Evolutionary conservation across 1,140 invertebrate genomes (phyloP).

Genomic region (Philopotamus ludificatus): DNA sequence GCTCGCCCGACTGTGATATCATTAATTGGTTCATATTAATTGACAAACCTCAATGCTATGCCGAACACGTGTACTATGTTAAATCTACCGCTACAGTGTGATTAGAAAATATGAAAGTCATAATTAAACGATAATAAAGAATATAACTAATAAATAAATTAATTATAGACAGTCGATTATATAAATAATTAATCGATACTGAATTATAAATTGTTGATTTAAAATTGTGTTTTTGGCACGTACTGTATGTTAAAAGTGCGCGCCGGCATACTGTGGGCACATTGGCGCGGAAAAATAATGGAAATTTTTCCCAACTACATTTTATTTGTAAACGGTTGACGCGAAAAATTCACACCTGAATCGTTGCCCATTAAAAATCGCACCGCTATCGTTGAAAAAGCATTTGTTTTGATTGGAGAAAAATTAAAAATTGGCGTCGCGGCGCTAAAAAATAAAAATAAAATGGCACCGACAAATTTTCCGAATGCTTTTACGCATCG

Average conservation of each 20-base stretch:
- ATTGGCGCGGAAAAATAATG: constrained; percentile 24
- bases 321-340: constrained; percentile 16
- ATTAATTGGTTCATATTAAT: constrained; percentile 17
- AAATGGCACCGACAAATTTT: constrained; percentile 14
- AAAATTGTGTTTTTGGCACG: background rate
- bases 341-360: constrained; percentile 36
- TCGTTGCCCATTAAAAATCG: constrained; percentile 33
- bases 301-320: constrained; percentile 22
- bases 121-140: background rate
- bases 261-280: background rate
- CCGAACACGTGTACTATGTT: too few relatives aligned
- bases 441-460: background rate
- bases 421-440: constrained; percentile 27
- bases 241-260: background rate
- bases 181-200: too few relatives aligned
- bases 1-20: background rate
- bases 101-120: background rate
- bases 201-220: too few relatives aligned
- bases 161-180: too few relatives aligned
- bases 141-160: too few relatives aligned
- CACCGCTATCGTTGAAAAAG: constrained; percentile 9
- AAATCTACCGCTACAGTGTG: background rate
- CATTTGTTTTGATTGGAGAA: constrained; percentile 25
- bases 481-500: too few relatives aligned
- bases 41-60: constrained; percentile 4